phyloP scores from a whole-genome alignment of 2,888 invertebrate genomes.

The Cerastoderma edule region DNA sequence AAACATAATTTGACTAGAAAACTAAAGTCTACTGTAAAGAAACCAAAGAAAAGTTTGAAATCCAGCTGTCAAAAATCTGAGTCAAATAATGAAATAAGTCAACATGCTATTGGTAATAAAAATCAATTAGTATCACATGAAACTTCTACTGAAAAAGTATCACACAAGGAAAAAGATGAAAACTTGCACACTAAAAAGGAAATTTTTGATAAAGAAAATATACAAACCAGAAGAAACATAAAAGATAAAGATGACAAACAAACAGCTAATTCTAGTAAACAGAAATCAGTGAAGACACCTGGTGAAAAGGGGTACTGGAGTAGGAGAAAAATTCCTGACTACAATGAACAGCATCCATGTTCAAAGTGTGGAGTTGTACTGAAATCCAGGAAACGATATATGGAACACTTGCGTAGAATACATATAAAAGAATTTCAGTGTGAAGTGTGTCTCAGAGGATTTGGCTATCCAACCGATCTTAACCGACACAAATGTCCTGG shows the following conservation, averaged over 20 bases:
- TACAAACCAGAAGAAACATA: too few species aligned
- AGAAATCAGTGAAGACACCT: slow-evolving; percentile 18
- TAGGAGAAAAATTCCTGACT: slow-evolving; percentile 39
- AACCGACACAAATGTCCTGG: slow-evolving; percentile 51
- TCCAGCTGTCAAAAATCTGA: too few species aligned
- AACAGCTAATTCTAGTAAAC: too few species aligned
- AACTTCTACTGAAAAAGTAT: slow-evolving; percentile 1
- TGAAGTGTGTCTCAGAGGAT: slow-evolving; percentile 47
- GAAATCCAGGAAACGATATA: slow-evolving; percentile 51
- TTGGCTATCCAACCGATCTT: slow-evolving; percentile 59
- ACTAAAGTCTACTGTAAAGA: too few species aligned
- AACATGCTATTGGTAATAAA: too few species aligned
- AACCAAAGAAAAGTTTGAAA: too few species aligned
- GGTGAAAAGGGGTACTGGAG: slow-evolving; percentile 56
- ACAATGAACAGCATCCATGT: slow-evolving; percentile 44
- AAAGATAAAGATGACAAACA: too few species aligned
- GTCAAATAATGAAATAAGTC: too few species aligned
- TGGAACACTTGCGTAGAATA: slow-evolving; percentile 50
- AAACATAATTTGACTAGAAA: too few species aligned
- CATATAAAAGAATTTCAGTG: slow-evolving; percentile 52
- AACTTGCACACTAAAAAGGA: slow-evolving; percentile 13
- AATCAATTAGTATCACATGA: too few species aligned
- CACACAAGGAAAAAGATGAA: slow-evolving; percentile 28
- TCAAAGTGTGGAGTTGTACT: slow-evolving; percentile 45
- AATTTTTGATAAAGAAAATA: too few species aligned